These are phyloP conservation scores for Poecilia latipinna DNA, from an alignment of 2,113 vertebrate species.

Conservation along the genomic window DNA sequence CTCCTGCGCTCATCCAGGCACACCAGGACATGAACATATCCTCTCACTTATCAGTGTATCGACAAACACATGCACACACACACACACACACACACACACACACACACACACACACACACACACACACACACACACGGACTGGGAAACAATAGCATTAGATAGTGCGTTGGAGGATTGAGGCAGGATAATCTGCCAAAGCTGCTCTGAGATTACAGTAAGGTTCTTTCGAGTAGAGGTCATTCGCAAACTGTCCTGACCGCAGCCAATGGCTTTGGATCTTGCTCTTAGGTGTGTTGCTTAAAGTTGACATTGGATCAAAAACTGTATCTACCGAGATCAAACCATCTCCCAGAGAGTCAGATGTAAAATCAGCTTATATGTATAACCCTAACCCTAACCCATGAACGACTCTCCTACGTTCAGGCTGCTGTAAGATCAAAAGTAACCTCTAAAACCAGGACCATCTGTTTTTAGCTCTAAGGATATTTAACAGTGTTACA, in stretches of 20 bases:
- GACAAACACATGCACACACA: slow-evolving; percentile 32
- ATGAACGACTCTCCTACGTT: slow-evolving; percentile 3
- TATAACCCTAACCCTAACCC: no score
- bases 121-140: slow-evolving; percentile 34
- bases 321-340: slow-evolving; percentile 26
- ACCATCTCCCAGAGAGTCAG: slow-evolving; percentile 25
- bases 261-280: slow-evolving; percentile 36
- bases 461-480: slow-evolving; percentile 72
- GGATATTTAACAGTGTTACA: slow-evolving; percentile 61
- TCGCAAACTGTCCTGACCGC: slow-evolving; percentile 64
- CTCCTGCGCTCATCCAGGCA: slow-evolving; percentile 32
- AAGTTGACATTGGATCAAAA: slow-evolving; percentile 39
- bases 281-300: slow-evolving; percentile 3
- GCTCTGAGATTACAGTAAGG: slow-evolving; percentile 80
- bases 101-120: slow-evolving; percentile 25
- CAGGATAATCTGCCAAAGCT: slow-evolving; percentile 81
- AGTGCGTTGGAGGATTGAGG: slow-evolving; percentile 71
- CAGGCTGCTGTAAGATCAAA: slow-evolving; percentile 53
- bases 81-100: slow-evolving; percentile 23
- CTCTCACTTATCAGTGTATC: slow-evolving; percentile 51
- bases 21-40: slow-evolving; percentile 39
- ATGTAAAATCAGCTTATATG: slow-evolving; percentile 13
- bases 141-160: slow-evolving; percentile 78
- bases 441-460: slow-evolving; percentile 49
- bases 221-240: slow-evolving; percentile 79